Evolutionary conservation across 1,140 invertebrate species (phyloP), one percentile per base, ranked within the genome.

Genomic region (Varroa destructor): DNA sequence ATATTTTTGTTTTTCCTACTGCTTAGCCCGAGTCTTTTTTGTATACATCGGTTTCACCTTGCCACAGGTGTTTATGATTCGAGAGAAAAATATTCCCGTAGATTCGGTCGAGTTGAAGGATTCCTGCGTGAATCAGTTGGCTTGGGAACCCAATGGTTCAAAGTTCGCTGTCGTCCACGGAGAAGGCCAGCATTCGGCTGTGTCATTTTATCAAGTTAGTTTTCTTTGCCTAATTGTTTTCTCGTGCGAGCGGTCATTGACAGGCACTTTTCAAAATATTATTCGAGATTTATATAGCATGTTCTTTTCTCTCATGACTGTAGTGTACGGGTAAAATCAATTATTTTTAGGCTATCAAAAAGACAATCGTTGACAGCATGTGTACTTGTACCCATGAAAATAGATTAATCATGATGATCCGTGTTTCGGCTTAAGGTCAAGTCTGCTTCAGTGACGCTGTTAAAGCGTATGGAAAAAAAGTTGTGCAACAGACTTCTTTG

Each of bases 131-230:
- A 37, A n/a, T 56, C 56, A 72, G 61, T 98, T 99, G 80, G 93
- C 92, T 1, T 99, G 96, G 96, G 97, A 99, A 79, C 95, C 96
- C 0, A 85, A 94, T 51, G 95, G 95, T 37, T 88, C 85, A 46
- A 97, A 96, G 79, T 97, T 97, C 82, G 89, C 91, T 0, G 91
- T 96, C 72, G 96, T 97, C 74, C 93, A 96, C 77, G 93, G 93
- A 6, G 94, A 97, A 78, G 84, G 85, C 43, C 88, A 89, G 0
- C 74, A 74, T 25, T 89, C 87, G 74, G 90, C 85, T 77, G 93
- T 96, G 2, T 91, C 89, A 75, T 97, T 97, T 81, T 97, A 95
- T 86, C 81, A 55, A 90, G 89, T 43, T 90, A 51, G 46, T 51
- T 51, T 8, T 51, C 46, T 51, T 8, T 3, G 92, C 74, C 88